Evolutionary conservation across 2,113 vertebrate genomes (phyloP).

Genomic region (Climacteris rufus): DNA sequence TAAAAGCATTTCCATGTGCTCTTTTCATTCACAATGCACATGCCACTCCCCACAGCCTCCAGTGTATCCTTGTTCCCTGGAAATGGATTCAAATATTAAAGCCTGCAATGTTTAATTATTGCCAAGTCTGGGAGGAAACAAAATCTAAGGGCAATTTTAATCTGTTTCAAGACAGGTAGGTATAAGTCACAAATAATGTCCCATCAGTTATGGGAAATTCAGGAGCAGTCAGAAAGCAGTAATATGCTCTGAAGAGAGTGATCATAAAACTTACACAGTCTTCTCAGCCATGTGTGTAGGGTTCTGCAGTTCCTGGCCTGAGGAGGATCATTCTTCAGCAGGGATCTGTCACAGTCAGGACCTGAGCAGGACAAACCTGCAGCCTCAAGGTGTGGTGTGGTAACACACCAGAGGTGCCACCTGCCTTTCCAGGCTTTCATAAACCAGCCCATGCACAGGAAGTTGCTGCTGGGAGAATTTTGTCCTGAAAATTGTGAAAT

Average conservation of each 20-base stretch:
- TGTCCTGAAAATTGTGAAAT: background rate
- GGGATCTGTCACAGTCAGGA: background rate
- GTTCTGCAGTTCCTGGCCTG: background rate
- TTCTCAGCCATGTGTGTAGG: background rate
- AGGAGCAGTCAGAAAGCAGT: background rate
- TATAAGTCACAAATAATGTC: background rate
- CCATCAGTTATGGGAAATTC: background rate
- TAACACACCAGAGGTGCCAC: background rate
- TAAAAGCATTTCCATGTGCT: slow-evolving; percentile 26
- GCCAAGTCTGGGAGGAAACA: background rate
- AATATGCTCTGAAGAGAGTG: rapidly evolving
- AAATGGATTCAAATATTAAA: background rate
- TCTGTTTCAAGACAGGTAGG: background rate
- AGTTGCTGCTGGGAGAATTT: background rate
- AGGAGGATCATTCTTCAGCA: background rate
- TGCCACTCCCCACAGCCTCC: background rate
- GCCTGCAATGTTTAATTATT: background rate
- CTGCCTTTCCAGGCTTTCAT: background rate
- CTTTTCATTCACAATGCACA: background rate
- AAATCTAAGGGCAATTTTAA: background rate
- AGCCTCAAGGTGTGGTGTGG: rapidly evolving
- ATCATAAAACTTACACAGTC: background rate
- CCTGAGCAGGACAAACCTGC: rapidly evolving
- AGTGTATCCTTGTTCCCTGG: background rate
- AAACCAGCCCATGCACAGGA: background rate